A percentile compares a stretch with the other conserved stretches of the same genome.
These are phyloP conservation scores for Malacoraja senta DNA, from an alignment of 2,797 vertebrate genomes.

Conservation along the genomic window DNA sequence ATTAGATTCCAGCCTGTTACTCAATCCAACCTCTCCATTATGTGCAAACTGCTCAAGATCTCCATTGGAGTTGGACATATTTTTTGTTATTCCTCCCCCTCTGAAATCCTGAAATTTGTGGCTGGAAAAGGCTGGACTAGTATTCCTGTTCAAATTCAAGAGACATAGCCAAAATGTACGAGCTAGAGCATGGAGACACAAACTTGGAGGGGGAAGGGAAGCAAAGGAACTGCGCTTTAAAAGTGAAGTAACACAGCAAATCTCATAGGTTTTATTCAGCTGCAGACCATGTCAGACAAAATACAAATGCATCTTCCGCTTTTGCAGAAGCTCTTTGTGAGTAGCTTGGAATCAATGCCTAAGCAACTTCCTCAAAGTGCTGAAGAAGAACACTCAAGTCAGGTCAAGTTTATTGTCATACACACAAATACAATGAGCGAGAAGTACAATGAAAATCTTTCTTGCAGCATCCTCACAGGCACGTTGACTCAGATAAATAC, in stretches of 20 bases:
- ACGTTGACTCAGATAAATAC: too few species aligned
- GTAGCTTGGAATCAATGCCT: neutral
- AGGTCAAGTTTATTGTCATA: too few species aligned
- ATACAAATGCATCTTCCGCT: neutral
- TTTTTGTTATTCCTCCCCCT: too few species aligned
- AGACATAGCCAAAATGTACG: neutral
- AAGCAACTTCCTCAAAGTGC: slow-evolving; percentile 7
- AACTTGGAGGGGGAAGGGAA: neutral
- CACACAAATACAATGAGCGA: too few species aligned
- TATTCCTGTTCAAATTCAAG: neutral
- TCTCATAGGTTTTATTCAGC: neutral
- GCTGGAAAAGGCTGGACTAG: too few species aligned
- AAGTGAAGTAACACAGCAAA: too few species aligned
- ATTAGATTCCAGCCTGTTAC: neutral
- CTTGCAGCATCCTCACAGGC: too few species aligned
- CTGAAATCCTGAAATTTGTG: neutral
- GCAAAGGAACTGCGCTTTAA: neutral
- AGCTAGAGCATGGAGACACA: neutral
- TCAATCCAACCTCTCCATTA: neutral
- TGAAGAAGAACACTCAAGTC: neutral
- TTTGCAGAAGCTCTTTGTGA: neutral
- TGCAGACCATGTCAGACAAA: neutral
- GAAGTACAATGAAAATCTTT: too few species aligned
- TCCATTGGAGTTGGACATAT: neutral
- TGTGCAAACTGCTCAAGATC: neutral